A percentile compares a stretch with the other conserved stretches of the same genome.
Evolutionary conservation across 2,113 vertebrate species (phyloP).

Genomic region (Chionomys nivalis): DNA sequence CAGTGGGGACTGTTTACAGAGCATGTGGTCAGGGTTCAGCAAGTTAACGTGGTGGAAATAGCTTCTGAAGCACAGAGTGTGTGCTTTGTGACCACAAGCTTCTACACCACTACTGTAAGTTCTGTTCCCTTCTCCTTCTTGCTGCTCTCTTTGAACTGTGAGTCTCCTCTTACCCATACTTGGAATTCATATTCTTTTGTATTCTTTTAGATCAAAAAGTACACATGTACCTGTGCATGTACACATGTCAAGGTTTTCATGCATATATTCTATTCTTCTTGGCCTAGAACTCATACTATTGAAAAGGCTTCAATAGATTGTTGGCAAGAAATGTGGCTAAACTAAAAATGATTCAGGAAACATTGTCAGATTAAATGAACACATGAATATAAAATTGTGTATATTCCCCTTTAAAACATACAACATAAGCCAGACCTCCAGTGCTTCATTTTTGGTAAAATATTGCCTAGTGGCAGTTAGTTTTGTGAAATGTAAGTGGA

Average conservation of each 20-base stretch:
- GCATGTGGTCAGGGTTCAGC: background rate
- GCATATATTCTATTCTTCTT: background rate
- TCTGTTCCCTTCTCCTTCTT: background rate
- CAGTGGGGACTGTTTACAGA: background rate
- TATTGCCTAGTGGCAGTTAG: background rate
- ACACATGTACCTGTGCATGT: background rate
- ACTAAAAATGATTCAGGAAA: conserved; percentile 34
- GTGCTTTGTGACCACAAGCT: background rate
- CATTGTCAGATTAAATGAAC: background rate
- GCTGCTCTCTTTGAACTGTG: background rate
- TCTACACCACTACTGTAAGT: rapidly evolving
- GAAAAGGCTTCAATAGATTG: background rate
- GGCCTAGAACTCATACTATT: background rate
- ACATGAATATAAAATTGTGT: background rate
- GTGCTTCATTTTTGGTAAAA: background rate
- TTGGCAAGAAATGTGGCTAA: background rate
- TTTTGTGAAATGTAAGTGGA: background rate
- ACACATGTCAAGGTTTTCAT: background rate
- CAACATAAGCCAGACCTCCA: background rate
- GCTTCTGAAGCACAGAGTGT: background rate
- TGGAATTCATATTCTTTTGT: background rate
- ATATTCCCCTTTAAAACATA: background rate
- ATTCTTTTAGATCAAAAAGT: conserved; percentile 20
- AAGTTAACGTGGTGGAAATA: background rate
- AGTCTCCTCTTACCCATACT: background rate